Evolutionary conservation across 2,797 vertebrate genomes (phyloP).

Genomic region (Gastrophryne carolinensis): DNA sequence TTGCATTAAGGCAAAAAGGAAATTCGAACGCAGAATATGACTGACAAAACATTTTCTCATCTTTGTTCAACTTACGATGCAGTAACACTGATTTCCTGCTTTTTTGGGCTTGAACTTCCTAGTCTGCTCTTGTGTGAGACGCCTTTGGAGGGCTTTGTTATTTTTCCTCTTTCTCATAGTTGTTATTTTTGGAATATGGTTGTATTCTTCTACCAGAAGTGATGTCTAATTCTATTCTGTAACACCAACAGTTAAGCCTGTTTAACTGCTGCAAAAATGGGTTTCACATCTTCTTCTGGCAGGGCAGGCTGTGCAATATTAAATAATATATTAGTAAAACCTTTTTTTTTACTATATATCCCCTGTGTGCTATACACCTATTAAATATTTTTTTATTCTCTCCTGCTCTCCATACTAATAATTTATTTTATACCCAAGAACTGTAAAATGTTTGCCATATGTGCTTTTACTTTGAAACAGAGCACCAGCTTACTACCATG

Average conservation of each 20-base stretch:
- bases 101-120: conserved; percentile 59
- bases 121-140: conserved; percentile 58
- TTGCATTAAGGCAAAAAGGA: conserved; percentile 65
- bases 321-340: conserved; percentile 88
- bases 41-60: conserved; percentile 59
- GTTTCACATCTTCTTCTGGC: conserved; percentile 79
- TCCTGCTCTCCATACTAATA: conserved; percentile 63
- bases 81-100: conserved; percentile 57
- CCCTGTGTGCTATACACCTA: conserved; percentile 87
- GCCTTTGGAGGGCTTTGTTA: conserved; percentile 67
- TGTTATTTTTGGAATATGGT: conserved; percentile 67
- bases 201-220: conserved; percentile 59
- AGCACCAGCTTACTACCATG: conserved; percentile 68
- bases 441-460: conserved; percentile 68
- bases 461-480: conserved; percentile 76
- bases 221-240: conserved; percentile 52
- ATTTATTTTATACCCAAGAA: conserved; percentile 69
- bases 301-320: conserved; percentile 90
- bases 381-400: conserved; percentile 82
- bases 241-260: conserved; percentile 66
- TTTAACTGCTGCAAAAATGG: conserved; percentile 60
- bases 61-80: conserved; percentile 53
- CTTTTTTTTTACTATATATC: conserved; percentile 71
- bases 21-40: conserved; percentile 62
- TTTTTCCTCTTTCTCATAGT: conserved; percentile 64